Percentiles rank a stretch among this genome's conserved stretches.
Conservation (phyloP, 35 echinoderm and acorn worm species). For the Anneissia japonica region DNA sequence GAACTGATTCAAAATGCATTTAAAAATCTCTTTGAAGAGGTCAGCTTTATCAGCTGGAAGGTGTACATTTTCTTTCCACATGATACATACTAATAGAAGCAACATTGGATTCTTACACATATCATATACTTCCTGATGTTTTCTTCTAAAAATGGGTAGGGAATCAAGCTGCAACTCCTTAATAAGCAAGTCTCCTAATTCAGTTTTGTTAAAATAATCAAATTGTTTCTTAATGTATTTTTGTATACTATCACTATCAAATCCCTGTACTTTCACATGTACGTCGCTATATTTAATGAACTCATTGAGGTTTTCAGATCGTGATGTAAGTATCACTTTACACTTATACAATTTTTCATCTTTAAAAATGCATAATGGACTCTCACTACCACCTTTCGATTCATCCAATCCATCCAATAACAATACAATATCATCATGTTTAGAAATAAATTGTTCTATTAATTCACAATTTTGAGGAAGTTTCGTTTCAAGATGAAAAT, state of each 20-base stretch:
- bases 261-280: background rate
- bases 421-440: too few relatives aligned
- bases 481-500: too few relatives aligned
- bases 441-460: too few relatives aligned
- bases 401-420: too few relatives aligned
- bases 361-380: too few relatives aligned
- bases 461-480: too few relatives aligned
- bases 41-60: background rate
- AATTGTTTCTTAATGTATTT: background rate
- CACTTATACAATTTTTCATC: too few relatives aligned
- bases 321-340: background rate
- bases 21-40: background rate
- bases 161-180: background rate
- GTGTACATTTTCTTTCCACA: background rate
- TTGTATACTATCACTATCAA: background rate
- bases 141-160: too few relatives aligned
- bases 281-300: background rate
- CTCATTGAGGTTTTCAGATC: background rate
- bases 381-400: too few relatives aligned
- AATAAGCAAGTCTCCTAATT: background rate
- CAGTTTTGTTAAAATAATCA: background rate
- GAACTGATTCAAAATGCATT: background rate
- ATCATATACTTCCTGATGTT: background rate
- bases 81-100: background rate
- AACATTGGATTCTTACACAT: background rate